A percentile compares a stretch with the other conserved stretches of the same genome.
Conservation (phyloP, 2,888 invertebrate genomes). For the Chaitophorus viminalis region DNA sequence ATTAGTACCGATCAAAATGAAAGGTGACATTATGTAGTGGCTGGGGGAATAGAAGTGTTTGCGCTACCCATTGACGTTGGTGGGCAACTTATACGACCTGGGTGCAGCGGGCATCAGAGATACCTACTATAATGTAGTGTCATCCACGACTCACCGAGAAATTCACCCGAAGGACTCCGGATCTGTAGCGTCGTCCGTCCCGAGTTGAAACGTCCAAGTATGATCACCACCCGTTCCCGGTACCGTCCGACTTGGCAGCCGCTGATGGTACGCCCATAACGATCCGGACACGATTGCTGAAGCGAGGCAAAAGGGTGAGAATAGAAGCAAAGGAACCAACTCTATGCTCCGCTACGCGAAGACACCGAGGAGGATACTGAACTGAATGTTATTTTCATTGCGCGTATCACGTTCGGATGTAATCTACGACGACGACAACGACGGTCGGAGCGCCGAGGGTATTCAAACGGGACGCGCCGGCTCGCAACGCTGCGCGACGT, state of each 20-base stretch:
- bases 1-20: too few relatives aligned
- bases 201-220: not conserved
- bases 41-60: too few relatives aligned
- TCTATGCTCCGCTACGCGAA: not conserved
- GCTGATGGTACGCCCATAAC: not conserved
- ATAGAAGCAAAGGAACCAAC: not conserved
- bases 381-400: not conserved
- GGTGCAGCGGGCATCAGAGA: too few relatives aligned
- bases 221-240: not conserved
- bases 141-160: not conserved
- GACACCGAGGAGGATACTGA: not conserved
- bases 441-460: not conserved
- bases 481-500: not conserved
- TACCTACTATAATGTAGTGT: not conserved
- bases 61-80: too few relatives aligned
- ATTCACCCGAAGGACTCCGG: not conserved
- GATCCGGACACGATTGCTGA: not conserved
- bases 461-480: not conserved
- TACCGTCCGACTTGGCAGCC: not conserved
- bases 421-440: too few relatives aligned
- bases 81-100: too few relatives aligned
- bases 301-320: not conserved
- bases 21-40: too few relatives aligned
- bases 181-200: not conserved
- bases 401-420: not conserved